These are phyloP conservation scores for Colistium nudipinnis DNA, from an alignment of 2,113 vertebrate species.

Conservation along the genomic window DNA sequence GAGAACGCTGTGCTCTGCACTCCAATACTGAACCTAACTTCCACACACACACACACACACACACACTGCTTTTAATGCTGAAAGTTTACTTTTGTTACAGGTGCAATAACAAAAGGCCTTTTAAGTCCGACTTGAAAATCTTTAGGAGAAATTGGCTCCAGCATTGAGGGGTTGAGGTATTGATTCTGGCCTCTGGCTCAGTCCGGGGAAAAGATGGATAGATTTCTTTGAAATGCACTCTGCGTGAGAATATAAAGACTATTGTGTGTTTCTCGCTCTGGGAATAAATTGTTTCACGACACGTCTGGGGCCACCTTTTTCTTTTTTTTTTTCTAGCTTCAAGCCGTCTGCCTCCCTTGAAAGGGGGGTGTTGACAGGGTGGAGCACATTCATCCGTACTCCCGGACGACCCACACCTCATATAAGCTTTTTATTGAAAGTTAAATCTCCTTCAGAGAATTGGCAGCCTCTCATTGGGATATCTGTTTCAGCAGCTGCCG, in stretches of 20 bases:
- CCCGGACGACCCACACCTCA: slow-evolving; percentile 58
- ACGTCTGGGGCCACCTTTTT: slow-evolving; percentile 72
- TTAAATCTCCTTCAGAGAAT: slow-evolving; percentile 74
- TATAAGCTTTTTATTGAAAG: slow-evolving; percentile 72
- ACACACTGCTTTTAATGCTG: slow-evolving; percentile 56
- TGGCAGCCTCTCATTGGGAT: slow-evolving; percentile 67
- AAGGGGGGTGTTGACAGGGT: slow-evolving; percentile 70
- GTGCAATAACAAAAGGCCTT: slow-evolving; percentile 84
- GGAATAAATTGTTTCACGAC: slow-evolving; percentile 79
- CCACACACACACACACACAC: slow-evolving; percentile 22
- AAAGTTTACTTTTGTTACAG: slow-evolving; percentile 83
- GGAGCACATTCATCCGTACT: slow-evolving; percentile 63
- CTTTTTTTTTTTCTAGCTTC: no score
- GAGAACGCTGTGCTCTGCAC: neutral
- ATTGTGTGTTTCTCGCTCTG: slow-evolving; percentile 77
- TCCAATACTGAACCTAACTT: slow-evolving; percentile 27
- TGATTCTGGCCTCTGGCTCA: slow-evolving; percentile 81
- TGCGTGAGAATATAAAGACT: slow-evolving; percentile 78
- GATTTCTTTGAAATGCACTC: slow-evolving; percentile 84
- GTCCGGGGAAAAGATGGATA: slow-evolving; percentile 82
- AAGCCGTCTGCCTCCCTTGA: slow-evolving; percentile 57
- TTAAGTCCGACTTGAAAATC: slow-evolving; percentile 84
- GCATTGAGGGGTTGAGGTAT: slow-evolving; percentile 79
- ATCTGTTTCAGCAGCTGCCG: slow-evolving; percentile 77
- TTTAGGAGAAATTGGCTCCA: slow-evolving; percentile 84